Percentiles rank a stretch among this genome's conserved stretches.
Evolutionary conservation across 1,140 invertebrate genomes (phyloP).

Genomic region (Cyclina sinensis): DNA sequence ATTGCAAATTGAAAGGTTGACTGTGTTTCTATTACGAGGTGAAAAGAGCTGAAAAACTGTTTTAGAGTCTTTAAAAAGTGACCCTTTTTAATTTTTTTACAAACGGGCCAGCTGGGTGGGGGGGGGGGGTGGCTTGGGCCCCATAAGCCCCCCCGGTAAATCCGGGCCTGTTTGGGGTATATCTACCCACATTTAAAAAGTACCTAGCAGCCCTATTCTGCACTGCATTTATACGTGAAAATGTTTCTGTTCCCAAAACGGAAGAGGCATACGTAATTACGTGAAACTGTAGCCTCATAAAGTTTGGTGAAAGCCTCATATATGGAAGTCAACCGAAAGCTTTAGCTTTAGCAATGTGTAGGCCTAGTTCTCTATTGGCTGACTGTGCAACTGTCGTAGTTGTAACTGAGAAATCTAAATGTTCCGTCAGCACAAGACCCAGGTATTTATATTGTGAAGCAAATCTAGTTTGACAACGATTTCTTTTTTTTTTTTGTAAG

Average conservation of each 20-base stretch:
- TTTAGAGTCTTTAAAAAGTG: too few relatives aligned
- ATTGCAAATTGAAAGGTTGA: too few relatives aligned
- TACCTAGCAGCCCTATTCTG: slow-evolving; percentile 24
- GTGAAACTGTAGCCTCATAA: slow-evolving; percentile 26
- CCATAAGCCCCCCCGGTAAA: too few relatives aligned
- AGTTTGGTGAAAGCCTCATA: slow-evolving; percentile 31
- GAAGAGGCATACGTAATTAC: slow-evolving; percentile 34
- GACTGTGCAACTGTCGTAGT: not conserved
- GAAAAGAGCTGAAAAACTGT: too few relatives aligned
- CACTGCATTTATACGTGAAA: slow-evolving; percentile 27
- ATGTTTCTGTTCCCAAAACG: slow-evolving; percentile 16
- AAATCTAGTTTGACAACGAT: too few relatives aligned
- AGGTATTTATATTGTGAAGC: slow-evolving; percentile 36
- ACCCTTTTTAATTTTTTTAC: too few relatives aligned
- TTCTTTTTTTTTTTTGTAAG: too few relatives aligned
- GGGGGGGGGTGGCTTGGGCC: too few relatives aligned
- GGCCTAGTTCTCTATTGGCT: slow-evolving; percentile 20
- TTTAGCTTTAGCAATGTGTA: not conserved
- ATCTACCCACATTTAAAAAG: slow-evolving; percentile 13
- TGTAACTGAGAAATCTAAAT: not conserved
- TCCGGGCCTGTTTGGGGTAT: too few relatives aligned
- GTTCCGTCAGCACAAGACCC: slow-evolving; percentile 37
- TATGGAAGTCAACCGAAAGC: slow-evolving; percentile 15
- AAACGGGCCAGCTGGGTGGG: too few relatives aligned
- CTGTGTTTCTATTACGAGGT: too few relatives aligned